Conservation (phyloP, 1,140 invertebrate genomes). For the Mamestra configurata region DNA sequence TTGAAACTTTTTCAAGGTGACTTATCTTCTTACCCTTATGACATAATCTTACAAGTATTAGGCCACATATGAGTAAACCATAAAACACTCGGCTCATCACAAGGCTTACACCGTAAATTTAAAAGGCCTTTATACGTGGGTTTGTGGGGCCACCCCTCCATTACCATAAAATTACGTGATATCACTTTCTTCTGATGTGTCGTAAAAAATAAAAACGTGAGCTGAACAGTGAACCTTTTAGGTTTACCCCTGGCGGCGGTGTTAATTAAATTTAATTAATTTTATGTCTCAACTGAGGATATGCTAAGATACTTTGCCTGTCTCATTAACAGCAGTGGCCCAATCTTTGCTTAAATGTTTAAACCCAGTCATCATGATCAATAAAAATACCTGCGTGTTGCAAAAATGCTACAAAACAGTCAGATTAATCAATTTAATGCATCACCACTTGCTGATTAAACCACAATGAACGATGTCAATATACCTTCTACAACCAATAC, state of each 20-base stretch:
- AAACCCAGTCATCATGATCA: no score
- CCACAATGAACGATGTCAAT: no score
- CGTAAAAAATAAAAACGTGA: constrained; percentile 82
- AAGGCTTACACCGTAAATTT: constrained; percentile 79
- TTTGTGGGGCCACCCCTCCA: constrained; percentile 74
- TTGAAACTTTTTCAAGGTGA: constrained; percentile 13
- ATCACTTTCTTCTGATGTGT: constrained; percentile 85
- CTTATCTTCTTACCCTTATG: constrained; percentile 44
- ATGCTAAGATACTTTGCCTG: background rate
- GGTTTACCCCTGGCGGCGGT: constrained; percentile 43
- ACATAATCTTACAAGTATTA: constrained; percentile 60
- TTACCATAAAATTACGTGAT: constrained; percentile 85
- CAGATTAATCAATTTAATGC: no score
- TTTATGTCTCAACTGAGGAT: background rate
- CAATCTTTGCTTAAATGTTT: background rate
- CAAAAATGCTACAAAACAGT: no score
- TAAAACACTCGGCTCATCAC: constrained; percentile 80
- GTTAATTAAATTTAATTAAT: constrained; percentile 59
- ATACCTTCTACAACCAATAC: no score
- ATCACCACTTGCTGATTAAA: no score
- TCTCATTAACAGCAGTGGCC: background rate
- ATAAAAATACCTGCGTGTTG: no score
- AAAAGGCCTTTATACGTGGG: constrained; percentile 80
- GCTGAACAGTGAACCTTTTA: constrained; percentile 55
- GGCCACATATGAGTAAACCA: constrained; percentile 70